These are phyloP conservation scores for Pollenia labialis DNA, from an alignment of 2,888 invertebrate genomes.

Conservation along the genomic window DNA sequence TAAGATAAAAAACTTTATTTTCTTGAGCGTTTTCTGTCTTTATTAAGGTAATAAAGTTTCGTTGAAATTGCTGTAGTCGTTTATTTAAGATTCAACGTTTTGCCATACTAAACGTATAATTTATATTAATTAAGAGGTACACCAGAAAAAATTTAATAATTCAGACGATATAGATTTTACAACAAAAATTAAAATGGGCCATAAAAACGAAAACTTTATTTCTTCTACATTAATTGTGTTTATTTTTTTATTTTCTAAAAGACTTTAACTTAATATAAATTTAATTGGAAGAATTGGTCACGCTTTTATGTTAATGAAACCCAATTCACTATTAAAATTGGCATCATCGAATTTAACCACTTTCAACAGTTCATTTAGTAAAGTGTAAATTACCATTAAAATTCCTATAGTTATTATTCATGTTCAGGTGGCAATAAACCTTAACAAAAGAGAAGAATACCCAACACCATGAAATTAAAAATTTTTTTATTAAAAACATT, in stretches of 20 bases:
- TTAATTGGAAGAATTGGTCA: conserved; percentile 30
- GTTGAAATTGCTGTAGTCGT: too few relatives aligned
- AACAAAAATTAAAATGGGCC: background rate
- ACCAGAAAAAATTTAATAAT: background rate
- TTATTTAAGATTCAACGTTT: background rate
- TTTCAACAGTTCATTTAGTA: conserved; percentile 19
- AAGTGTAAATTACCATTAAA: background rate
- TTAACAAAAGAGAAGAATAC: background rate
- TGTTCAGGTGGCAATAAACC: conserved; percentile 1
- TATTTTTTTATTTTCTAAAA: background rate
- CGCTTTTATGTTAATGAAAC: conserved; percentile 31
- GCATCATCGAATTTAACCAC: conserved; percentile 32
- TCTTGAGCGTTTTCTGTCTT: too few relatives aligned
- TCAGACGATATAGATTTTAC: background rate
- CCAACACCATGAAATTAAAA: background rate
- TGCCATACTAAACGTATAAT: conserved; percentile 5
- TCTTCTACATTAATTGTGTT: background rate
- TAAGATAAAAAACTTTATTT: too few relatives aligned
- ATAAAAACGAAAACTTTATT: too few relatives aligned
- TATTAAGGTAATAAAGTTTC: too few relatives aligned
- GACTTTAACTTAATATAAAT: conserved; percentile 3
- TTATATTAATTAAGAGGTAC: background rate
- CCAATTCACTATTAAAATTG: conserved; percentile 32
- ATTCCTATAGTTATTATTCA: conserved; percentile 29
- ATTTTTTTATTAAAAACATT: background rate